Base-by-base conservation (phyloP, 2,113 vertebrate genomes). In the Saccopteryx bilineata region DNA sequence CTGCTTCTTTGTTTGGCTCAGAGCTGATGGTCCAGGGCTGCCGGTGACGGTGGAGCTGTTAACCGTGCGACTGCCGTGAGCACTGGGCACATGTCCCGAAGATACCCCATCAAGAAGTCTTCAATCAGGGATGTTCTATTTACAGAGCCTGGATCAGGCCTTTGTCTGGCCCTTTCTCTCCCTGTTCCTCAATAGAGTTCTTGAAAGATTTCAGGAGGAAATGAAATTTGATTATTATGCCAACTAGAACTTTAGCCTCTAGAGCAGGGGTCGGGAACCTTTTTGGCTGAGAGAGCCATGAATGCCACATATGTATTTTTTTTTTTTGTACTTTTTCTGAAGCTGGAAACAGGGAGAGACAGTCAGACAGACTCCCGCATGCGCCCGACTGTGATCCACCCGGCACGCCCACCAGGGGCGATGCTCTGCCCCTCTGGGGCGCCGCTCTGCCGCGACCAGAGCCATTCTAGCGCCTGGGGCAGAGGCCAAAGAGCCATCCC, bases 191-290 rank as follows among this genome's bases (percentile, higher is more conserved):
- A 69, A 1, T 17, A 12, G 24, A 24, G 52, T 21, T 83, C 26
- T 76, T 71, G 31, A 71, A 65, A 65, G 48, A 33, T 24, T 75
- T 61, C 65, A 74, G 6, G 50, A 68, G 87, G 65, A 92, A 56
- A 46, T 76, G 56, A 75, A 75, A 76, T 21, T 56, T 63, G 69
- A 52, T 39, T 23, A 13, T 46, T 52, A 72, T 24, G 68, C 33
- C 33, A 85, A 39, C 56, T 78, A 52, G 26, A 60, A 69, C 31
- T 58, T 71, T 8, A 80, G 58, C 17, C 17, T n/a, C 1, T 21
- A 26, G 56, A 46, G 48, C 39, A 39, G 39, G 39, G 39, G 39
- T 39, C 3, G 39, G 39, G 39, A 39, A 39, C 39, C 39, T 39
- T 39, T 39, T 39, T 39, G 39, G 39, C 39, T 39, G 39, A 39